Evolutionary conservation across 2,113 vertebrate species (phyloP), one percentile per base, ranked within the genome.

Genomic region (Shinisaurus crocodilurus): DNA sequence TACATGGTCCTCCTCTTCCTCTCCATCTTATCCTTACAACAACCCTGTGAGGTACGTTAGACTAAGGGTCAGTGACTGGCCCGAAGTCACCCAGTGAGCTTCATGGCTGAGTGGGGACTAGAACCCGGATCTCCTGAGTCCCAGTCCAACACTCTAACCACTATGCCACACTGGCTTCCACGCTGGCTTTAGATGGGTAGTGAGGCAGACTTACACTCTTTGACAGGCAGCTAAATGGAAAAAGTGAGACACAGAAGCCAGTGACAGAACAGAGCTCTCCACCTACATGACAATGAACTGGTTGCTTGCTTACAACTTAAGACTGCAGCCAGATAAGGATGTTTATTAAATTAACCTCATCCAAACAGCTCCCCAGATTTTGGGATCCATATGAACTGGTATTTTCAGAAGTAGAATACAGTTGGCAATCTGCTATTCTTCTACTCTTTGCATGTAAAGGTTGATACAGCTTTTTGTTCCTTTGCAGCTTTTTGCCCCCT

Each of bases 191-290:
- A 89, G 0, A 0, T 88, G 45, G 72, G 13, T 63, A 92, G 63
- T 75, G 76, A 87, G 18, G 86, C 70, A 63, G 8, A 60, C 40
- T 82, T 82, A 57, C 63, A 20, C 20, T 93, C 80, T 93, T 13
- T n/a, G 1, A 67, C 86, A 92, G 88, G 65, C 93, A 93, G 90
- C 87, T 84, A 94, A 90, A 29, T 63, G 63, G 92, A 92, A 88
- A 84, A 95, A 87, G 54, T 3, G 23, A 0, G 4, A 25, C 15
- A 82, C 13, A 6, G 50, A 87, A 57, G 54, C 92, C 82, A 88
- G 48, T 83, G 83, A 90, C 92, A 92, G 75, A 70, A n/a, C 74
- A 88, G 5, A 48, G 27, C 3, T 5, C 6, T 1, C 57, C 82
- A 13, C 29, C 37, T 70, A 92, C 94, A 43, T 76, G 37, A 27